phyloP scores from a whole-genome alignment of 64 coral and sea anemone genomes.

The Montipora cactus region DNA sequence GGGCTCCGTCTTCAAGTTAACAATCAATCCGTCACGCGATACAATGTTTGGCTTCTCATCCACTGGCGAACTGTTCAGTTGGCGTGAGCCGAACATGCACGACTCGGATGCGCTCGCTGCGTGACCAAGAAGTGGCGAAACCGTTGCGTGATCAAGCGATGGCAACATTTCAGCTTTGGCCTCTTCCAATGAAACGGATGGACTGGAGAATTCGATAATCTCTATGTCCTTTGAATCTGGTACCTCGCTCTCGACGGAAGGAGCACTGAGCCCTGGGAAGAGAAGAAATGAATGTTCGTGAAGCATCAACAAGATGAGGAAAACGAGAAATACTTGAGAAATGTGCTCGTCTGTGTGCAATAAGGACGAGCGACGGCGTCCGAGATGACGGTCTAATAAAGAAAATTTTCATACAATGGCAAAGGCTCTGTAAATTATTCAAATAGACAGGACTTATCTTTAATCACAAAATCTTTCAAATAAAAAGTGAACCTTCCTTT shows the following conservation, averaged over 20 bases:
- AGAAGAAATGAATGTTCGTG: not conserved
- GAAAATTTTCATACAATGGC: too few species aligned
- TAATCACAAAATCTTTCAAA: too few species aligned
- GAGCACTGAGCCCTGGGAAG: not conserved
- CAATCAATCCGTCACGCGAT: not conserved
- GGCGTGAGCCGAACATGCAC: constrained; percentile 23
- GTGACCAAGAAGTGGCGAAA: not conserved
- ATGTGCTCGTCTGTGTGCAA: too few species aligned
- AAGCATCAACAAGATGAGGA: too few species aligned
- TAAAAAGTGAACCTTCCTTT: too few species aligned
- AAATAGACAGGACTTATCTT: too few species aligned
- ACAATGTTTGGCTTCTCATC: constrained; percentile 22
- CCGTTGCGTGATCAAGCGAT: not conserved
- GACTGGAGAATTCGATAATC: not conserved
- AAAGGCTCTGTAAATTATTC: too few species aligned
- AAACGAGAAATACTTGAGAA: too few species aligned
- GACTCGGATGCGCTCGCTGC: constrained; percentile 11
- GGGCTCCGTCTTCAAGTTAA: constrained; percentile 9
- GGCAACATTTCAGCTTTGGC: not conserved
- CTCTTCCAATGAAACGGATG: not conserved
- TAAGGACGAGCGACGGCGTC: too few species aligned
- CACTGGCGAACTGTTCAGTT: not conserved
- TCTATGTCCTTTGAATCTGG: constrained; percentile 44
- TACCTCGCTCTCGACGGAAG: not conserved
- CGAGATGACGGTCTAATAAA: too few species aligned